Conservation (phyloP, 1,140 invertebrate genomes). For the Lepidurus arcticus region DNA sequence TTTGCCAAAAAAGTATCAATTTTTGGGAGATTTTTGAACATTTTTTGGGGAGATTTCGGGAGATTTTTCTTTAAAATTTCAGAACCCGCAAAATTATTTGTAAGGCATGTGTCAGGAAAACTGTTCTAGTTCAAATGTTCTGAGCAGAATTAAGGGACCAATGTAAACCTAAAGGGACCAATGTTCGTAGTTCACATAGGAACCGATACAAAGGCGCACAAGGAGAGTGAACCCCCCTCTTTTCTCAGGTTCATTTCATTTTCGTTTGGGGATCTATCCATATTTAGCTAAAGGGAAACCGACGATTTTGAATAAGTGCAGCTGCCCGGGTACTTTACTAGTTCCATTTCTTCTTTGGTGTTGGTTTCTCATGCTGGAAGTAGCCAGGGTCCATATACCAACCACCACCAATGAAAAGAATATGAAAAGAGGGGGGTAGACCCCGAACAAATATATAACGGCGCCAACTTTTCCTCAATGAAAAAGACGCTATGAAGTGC, state of each 20-base stretch:
- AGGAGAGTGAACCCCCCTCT: not conserved
- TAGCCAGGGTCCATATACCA: not conserved
- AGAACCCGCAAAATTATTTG: not conserved
- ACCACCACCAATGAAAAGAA: not conserved
- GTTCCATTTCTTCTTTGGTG: constrained; percentile 1
- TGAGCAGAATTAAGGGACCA: not conserved
- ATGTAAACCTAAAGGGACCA: not conserved
- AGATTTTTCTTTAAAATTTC: not conserved
- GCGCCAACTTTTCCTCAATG: constrained; percentile 2
- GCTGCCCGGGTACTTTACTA: constrained; percentile 1
- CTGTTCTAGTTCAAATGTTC: not conserved
- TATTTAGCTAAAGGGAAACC: not conserved
- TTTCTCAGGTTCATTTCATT: not conserved
- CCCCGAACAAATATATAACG: not conserved
- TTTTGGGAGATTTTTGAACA: no score
- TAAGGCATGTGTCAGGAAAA: not conserved
- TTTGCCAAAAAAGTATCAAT: no score
- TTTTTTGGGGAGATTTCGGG: not conserved
- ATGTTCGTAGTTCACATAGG: not conserved
- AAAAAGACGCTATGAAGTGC: not conserved
- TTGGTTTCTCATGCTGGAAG: not conserved
- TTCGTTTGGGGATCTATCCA: not conserved
- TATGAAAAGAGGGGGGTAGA: not conserved
- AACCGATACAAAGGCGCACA: not conserved
- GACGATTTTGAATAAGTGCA: constrained; percentile 5